Evolutionary conservation across 2,797 vertebrate genomes (phyloP).

Genomic region (Rhodeus uyekii): DNA sequence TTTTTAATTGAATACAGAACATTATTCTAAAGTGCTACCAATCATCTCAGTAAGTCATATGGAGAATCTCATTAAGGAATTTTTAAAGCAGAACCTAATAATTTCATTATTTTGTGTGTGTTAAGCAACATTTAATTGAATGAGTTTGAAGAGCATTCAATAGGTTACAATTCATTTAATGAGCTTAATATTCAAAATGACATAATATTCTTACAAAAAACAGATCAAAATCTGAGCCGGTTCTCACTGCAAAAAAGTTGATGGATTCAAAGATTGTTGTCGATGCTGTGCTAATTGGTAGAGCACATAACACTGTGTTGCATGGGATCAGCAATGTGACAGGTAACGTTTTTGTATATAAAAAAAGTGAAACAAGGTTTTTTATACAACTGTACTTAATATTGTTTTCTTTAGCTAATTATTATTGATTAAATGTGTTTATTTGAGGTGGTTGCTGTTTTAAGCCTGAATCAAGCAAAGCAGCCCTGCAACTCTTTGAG

Average conservation of each 20-base stretch:
- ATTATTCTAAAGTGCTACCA: too few relatives aligned
- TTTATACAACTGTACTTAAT: background rate
- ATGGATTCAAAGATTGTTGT: constrained; percentile 60
- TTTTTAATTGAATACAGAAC: too few relatives aligned
- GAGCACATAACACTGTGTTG: constrained; percentile 61
- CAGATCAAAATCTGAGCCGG: constrained; percentile 61
- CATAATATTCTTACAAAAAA: background rate
- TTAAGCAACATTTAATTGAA: too few relatives aligned
- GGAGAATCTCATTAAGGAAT: too few relatives aligned
- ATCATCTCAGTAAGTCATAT: too few relatives aligned
- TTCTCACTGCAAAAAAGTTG: constrained; percentile 57
- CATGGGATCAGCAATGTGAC: constrained; percentile 72
- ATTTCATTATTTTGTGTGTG: too few relatives aligned
- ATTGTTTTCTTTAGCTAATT: background rate
- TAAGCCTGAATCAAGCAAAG: constrained; percentile 66
- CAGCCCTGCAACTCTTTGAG: constrained; percentile 70
- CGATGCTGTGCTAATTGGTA: constrained; percentile 68
- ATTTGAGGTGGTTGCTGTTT: constrained; percentile 71
- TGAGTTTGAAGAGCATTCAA: too few relatives aligned
- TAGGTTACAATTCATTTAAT: background rate
- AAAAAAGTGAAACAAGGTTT: constrained; percentile 51
- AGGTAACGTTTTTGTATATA: constrained; percentile 48
- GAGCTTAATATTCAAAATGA: background rate
- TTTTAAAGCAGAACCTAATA: background rate
- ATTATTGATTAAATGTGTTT: background rate